A percentile compares a stretch with the other conserved stretches of the same genome.
Evolutionary conservation across 2,888 invertebrate species (phyloP).

Genomic region (Nineta flava): DNA sequence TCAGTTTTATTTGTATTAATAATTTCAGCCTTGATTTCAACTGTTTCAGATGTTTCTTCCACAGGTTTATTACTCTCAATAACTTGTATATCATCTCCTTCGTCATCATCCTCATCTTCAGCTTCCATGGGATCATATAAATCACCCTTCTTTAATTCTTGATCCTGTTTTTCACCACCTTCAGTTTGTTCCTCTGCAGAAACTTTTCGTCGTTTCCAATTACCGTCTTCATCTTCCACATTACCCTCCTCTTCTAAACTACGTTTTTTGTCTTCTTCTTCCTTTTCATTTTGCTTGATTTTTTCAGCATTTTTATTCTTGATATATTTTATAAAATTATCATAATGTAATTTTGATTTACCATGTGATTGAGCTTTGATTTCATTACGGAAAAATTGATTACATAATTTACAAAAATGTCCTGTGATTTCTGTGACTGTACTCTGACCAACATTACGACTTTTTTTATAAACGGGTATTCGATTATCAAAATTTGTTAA

Average conservation of each 20-base stretch:
- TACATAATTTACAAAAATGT: constrained; percentile 47
- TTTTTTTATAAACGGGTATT: constrained; percentile 39
- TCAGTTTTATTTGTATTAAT: background rate
- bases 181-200: constrained; percentile 15
- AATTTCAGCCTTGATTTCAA: background rate
- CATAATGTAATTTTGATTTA: constrained; percentile 47
- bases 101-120: background rate
- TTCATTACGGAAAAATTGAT: constrained; percentile 44
- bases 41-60: too few species aligned
- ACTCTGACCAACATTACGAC: constrained; percentile 41
- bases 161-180: constrained; percentile 11
- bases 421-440: constrained; percentile 45
- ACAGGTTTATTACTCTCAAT: too few species aligned
- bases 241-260: constrained; percentile 14
- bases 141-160: constrained; percentile 9
- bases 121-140: constrained; percentile 12
- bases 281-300: constrained; percentile 21
- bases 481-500: constrained; percentile 27
- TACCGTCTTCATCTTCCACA: constrained; percentile 23
- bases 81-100: too few species aligned
- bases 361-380: constrained; percentile 47
- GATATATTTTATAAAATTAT: constrained; percentile 39
- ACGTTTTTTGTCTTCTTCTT: constrained; percentile 14
- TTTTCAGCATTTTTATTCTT: constrained; percentile 23
- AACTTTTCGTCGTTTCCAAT: constrained; percentile 32